phyloP scores from a whole-genome alignment of 2,888 invertebrate species.

The Dendrolimus pini region DNA sequence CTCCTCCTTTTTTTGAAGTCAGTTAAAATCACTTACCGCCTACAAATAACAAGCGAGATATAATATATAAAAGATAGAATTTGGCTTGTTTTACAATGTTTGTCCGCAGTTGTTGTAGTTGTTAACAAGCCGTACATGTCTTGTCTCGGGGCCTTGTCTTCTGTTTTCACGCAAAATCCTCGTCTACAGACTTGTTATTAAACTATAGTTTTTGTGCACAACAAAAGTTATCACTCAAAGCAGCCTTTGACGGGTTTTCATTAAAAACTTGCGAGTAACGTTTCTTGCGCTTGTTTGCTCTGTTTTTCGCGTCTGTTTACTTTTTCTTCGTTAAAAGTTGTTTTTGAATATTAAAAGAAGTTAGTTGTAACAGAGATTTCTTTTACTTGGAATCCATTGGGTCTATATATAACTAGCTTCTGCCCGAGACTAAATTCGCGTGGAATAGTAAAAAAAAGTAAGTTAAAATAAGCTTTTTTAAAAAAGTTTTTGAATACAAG shows the following conservation, averaged over 20 bases:
- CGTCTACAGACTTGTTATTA: not conserved
- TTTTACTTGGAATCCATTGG: too few relatives aligned
- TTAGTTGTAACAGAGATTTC: too few relatives aligned
- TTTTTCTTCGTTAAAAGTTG: too few relatives aligned
- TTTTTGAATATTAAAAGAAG: too few relatives aligned
- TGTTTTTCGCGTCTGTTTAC: too few relatives aligned
- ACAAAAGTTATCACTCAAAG: not conserved
- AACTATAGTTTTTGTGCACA: not conserved
- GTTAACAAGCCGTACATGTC: not conserved
- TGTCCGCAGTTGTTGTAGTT: not conserved
- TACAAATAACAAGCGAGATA: not conserved
- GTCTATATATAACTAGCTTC: too few relatives aligned
- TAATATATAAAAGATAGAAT: not conserved
- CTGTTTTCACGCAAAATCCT: not conserved
- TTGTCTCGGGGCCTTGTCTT: not conserved
- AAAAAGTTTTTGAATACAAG: too few relatives aligned
- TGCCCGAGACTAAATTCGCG: too few relatives aligned
- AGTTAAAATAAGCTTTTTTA: too few relatives aligned
- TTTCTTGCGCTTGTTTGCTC: not conserved
- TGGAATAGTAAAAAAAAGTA: too few relatives aligned
- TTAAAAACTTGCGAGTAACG: not conserved
- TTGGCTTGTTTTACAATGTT: not conserved
- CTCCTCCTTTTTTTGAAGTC: too few relatives aligned
- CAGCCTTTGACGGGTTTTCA: not conserved
- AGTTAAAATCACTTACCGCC: too few relatives aligned